Conservation (phyloP, 2,888 invertebrate genomes). For the Tuberolachnus salignus region DNA sequence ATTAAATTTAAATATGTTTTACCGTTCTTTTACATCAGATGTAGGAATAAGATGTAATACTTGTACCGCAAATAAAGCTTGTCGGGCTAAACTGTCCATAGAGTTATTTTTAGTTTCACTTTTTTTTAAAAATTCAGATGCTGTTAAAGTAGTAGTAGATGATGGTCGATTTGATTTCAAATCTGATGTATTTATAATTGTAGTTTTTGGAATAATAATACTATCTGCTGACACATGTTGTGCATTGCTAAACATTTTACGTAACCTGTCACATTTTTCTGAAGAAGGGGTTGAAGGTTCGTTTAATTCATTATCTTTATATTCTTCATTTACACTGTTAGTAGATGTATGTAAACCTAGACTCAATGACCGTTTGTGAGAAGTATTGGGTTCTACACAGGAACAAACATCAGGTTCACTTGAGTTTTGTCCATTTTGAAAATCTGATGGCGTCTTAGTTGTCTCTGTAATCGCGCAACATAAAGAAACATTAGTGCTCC, state of each 20-base stretch:
- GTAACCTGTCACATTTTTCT: constrained; percentile 34
- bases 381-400: constrained; percentile 34
- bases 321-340: constrained; percentile 55
- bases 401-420: constrained; percentile 53
- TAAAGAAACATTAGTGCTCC: constrained; percentile 60
- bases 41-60: constrained; percentile 82
- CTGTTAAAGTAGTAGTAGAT: constrained; percentile 46
- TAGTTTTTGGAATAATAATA: constrained; percentile 52
- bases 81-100: constrained; percentile 74
- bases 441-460: constrained; percentile 63
- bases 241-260: constrained; percentile 26
- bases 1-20: constrained; percentile 50
- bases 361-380: constrained; percentile 59
- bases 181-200: constrained; percentile 33
- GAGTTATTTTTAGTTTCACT: constrained; percentile 60
- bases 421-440: constrained; percentile 60
- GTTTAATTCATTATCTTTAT: constrained; percentile 40
- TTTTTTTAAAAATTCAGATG: constrained; percentile 37
- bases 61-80: constrained; percentile 78
- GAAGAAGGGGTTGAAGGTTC: constrained; percentile 41
- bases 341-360: constrained; percentile 58
- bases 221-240: constrained; percentile 54
- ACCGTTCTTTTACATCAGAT: constrained; percentile 80
- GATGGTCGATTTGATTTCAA: constrained; percentile 36
- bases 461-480: constrained; percentile 65